Conservation (phyloP, 2,113 vertebrate genomes). For the Melanostigma gelatinosum region DNA sequence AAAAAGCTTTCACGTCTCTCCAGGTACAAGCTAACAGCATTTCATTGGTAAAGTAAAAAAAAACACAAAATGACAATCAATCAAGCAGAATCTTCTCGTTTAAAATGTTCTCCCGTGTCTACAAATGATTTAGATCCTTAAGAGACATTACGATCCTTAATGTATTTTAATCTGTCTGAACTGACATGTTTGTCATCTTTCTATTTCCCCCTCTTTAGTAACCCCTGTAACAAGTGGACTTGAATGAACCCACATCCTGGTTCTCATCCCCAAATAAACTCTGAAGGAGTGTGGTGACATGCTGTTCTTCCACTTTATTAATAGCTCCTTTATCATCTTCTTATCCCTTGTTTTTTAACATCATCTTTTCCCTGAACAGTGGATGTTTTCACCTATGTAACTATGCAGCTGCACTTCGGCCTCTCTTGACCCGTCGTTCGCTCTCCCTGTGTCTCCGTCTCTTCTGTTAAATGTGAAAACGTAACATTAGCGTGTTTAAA, state of each 20-base stretch:
- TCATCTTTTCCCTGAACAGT: not conserved
- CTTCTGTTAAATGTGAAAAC: slow-evolving; percentile 2
- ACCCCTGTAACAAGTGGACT: not conserved
- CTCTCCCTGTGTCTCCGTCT: not conserved
- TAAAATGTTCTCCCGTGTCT: not conserved
- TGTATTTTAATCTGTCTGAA: not conserved
- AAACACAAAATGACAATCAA: not conserved
- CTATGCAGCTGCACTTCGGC: slow-evolving; percentile 8
- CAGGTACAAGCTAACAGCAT: slow-evolving; percentile 16
- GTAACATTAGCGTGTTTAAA: slow-evolving; percentile 24
- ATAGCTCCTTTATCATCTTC: not conserved
- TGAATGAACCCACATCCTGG: not conserved
- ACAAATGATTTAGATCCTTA: not conserved
- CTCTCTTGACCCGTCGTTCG: not conserved
- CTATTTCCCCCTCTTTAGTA: not conserved
- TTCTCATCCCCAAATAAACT: not conserved
- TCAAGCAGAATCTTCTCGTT: not conserved
- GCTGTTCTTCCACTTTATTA: not conserved
- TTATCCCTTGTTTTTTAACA: not conserved
- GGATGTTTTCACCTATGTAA: slow-evolving; percentile 1
- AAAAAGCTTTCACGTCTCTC: slow-evolving; percentile 33
- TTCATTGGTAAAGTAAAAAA: slow-evolving; percentile 10
- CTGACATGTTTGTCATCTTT: not conserved
- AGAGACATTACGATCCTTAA: not conserved
- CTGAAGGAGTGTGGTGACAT: not conserved